Percentiles rank a stretch among this genome's conserved stretches.
These are phyloP conservation scores for Eulemur coronatus DNA, from an alignment of 2,797 vertebrate genomes.

Conservation along the genomic window DNA sequence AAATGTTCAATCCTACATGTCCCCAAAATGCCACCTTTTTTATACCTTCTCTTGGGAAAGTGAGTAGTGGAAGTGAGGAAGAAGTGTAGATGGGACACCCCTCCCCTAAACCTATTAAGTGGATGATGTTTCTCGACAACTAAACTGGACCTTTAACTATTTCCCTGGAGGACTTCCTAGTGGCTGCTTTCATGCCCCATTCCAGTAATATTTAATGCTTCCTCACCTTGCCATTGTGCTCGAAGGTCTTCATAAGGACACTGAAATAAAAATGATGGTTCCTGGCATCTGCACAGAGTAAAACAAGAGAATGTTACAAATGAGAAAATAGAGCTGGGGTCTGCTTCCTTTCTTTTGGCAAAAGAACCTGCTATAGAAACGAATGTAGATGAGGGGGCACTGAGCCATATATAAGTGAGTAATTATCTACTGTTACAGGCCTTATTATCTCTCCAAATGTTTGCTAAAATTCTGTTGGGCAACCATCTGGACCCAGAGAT, in stretches of 20 bases:
- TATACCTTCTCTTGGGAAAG: neutral
- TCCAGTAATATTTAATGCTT: neutral
- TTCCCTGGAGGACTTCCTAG: conserved; percentile 16
- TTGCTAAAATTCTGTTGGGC: conserved; percentile 88
- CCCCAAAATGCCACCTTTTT: neutral
- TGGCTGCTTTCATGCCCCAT: neutral
- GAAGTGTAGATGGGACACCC: neutral
- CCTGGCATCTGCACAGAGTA: conserved; percentile 54
- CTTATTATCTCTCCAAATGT: conserved; percentile 90
- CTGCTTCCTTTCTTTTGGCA: conserved; percentile 69
- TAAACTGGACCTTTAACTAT: neutral
- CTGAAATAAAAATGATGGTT: conserved; percentile 49
- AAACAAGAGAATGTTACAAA: conserved; percentile 11
- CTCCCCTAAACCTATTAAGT: neutral
- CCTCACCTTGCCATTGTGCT: neutral
- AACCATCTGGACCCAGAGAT: conserved; percentile 88
- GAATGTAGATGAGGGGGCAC: conserved; percentile 84
- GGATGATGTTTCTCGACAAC: neutral
- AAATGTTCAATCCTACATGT: neutral
- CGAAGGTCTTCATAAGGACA: neutral
- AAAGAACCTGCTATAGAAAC: conserved; percentile 79
- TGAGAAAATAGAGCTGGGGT: conserved; percentile 55
- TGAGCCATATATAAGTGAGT: conserved; percentile 87
- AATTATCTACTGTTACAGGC: conserved; percentile 87
- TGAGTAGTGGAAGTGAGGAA: neutral